These are phyloP conservation scores for Epizoanthus scotinus DNA, from an alignment of 92 coral and sea anemone genomes.

Conservation along the genomic window DNA sequence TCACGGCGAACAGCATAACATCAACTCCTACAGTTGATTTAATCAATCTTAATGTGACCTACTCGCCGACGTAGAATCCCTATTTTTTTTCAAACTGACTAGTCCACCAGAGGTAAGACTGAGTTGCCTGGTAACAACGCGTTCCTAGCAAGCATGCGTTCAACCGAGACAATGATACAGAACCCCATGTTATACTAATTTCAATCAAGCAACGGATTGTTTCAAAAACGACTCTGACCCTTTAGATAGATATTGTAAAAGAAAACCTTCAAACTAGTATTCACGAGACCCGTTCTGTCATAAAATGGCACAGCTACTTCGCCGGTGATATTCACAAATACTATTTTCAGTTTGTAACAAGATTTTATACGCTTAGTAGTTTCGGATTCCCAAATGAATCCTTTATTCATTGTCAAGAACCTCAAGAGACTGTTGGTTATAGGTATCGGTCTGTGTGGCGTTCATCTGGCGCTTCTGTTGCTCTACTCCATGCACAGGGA, in stretches of 20 bases:
- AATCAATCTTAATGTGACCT: too few relatives aligned
- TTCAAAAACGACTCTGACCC: not conserved
- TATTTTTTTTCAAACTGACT: too few relatives aligned
- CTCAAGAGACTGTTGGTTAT: constrained; percentile 10
- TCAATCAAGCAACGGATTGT: not conserved
- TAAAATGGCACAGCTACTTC: not conserved
- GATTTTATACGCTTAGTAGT: not conserved
- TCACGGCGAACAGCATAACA: too few relatives aligned
- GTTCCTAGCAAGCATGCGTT: constrained; percentile 2
- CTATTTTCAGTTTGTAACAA: not conserved
- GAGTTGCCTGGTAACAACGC: not conserved
- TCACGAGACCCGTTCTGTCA: not conserved
- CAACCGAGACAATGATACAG: not conserved
- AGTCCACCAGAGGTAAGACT: too few relatives aligned
- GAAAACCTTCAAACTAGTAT: not conserved
- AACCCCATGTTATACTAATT: not conserved
- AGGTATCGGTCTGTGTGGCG: constrained; percentile 18
- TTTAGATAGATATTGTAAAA: not conserved
- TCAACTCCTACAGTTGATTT: too few relatives aligned
- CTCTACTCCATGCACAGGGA: constrained; percentile 14
- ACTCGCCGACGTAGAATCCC: too few relatives aligned
- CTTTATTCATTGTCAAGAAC: constrained; percentile 6
- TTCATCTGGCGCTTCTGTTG: constrained; percentile 13
- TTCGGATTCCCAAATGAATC: constrained; percentile 9
- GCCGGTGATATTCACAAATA: not conserved